Conservation (phyloP, 2,113 vertebrate genomes). For the Furnarius figulus region DNA sequence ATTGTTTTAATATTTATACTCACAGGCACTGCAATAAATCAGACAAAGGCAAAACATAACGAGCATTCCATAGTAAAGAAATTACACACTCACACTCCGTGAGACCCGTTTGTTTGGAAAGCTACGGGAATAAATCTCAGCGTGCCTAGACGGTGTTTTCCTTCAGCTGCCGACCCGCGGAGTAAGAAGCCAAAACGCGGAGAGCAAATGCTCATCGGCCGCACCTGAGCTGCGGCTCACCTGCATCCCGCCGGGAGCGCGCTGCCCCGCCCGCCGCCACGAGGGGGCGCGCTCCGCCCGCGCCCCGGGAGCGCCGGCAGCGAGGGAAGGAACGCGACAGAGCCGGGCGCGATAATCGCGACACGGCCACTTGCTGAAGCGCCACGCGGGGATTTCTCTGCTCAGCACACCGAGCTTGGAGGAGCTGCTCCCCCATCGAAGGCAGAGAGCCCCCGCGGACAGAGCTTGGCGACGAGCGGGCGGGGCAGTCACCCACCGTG, state of each 20-base stretch:
- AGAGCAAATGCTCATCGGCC: not conserved
- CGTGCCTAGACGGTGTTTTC: not conserved
- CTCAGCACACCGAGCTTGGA: not conserved
- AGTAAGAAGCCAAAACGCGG: not conserved
- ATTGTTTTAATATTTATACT: constrained; percentile 63
- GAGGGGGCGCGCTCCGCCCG: not conserved
- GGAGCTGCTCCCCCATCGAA: not conserved
- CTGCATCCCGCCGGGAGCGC: no score
- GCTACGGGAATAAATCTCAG: not conserved
- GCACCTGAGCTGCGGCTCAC: no score
- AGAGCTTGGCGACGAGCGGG: not conserved
- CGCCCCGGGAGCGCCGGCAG: no score
- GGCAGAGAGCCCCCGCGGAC: not conserved
- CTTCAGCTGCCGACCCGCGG: not conserved
- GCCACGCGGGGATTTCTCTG: not conserved
- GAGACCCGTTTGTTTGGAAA: not conserved
- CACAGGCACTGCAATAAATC: constrained; percentile 43
- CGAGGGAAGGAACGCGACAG: no score
- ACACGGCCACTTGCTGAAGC: not conserved
- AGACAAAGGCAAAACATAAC: constrained; percentile 25
- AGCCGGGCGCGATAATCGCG: rapidly evolving
- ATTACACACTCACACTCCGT: not conserved
- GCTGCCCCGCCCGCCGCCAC: not conserved
- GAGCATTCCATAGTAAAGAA: not conserved
- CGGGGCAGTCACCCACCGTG: not conserved